phyloP scores from a whole-genome alignment of 2,888 invertebrate genomes.

The Dryobota labecula region DNA sequence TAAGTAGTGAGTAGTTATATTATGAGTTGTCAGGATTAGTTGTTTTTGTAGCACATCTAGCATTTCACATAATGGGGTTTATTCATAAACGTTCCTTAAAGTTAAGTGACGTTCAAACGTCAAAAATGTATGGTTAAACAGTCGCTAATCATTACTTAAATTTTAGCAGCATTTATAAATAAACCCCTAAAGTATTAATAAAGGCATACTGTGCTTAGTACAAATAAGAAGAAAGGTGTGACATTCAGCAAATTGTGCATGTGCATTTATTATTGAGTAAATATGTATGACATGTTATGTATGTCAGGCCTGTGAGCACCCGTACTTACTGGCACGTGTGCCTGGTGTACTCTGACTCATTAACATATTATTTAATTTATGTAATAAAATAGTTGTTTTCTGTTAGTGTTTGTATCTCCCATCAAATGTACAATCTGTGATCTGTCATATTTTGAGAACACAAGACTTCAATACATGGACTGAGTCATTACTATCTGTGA shows the following conservation, averaged over 20 bases:
- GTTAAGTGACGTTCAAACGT: too few species aligned
- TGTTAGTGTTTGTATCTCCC: background rate
- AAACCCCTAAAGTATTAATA: too few species aligned
- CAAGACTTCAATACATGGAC: background rate
- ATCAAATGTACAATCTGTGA: constrained; percentile 2
- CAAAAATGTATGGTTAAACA: too few species aligned
- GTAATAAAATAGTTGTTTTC: background rate
- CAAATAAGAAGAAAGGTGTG: background rate
- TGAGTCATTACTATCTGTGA: background rate
- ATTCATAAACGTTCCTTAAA: too few species aligned
- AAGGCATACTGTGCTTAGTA: too few species aligned
- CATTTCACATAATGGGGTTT: too few species aligned
- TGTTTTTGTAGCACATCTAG: background rate
- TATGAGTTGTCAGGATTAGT: too few species aligned
- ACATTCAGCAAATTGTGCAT: too few species aligned
- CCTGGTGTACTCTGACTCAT: background rate
- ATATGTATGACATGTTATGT: background rate
- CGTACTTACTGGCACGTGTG: background rate
- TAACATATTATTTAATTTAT: background rate
- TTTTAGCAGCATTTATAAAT: too few species aligned
- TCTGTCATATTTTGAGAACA: background rate
- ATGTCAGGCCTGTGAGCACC: background rate
- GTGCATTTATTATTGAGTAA: background rate
- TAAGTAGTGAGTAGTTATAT: background rate
- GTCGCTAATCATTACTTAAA: too few species aligned